phyloP scores from a whole-genome alignment of 2,113 vertebrate species.

The Melierax canorus region DNA sequence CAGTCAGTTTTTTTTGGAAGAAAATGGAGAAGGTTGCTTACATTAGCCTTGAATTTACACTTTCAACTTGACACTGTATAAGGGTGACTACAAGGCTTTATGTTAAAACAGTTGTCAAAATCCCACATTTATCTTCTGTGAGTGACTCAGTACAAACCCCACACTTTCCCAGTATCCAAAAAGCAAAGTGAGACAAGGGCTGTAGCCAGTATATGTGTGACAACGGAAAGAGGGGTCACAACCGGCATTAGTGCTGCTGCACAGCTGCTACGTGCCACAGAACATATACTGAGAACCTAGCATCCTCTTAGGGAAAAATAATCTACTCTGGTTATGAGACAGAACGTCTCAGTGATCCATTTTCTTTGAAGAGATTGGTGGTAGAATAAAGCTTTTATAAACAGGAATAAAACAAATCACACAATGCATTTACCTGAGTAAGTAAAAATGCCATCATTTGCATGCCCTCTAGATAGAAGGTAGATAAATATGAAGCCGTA shows the following conservation, averaged over 20 bases:
- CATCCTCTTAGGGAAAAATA: background rate
- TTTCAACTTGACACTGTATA: background rate
- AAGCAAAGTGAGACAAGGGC: background rate
- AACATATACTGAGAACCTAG: background rate
- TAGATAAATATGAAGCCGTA: background rate
- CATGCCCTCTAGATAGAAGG: background rate
- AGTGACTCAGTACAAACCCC: background rate
- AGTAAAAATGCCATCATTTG: background rate
- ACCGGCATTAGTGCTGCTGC: background rate
- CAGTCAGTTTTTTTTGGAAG: background rate
- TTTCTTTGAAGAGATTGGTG: background rate
- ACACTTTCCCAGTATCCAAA: background rate
- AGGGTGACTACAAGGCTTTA: background rate
- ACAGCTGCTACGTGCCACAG: background rate
- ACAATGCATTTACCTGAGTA: background rate
- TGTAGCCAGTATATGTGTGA: accelerated
- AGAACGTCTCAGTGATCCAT: background rate
- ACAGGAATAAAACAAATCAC: background rate
- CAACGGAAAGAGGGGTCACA: background rate
- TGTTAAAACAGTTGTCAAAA: background rate
- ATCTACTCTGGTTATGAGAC: background rate
- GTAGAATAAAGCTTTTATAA: background rate
- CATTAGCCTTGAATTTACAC: background rate
- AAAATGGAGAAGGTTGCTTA: background rate
- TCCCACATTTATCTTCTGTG: background rate